Conservation (phyloP, 2,888 invertebrate genomes). For the Nomada ruficornis region DNA sequence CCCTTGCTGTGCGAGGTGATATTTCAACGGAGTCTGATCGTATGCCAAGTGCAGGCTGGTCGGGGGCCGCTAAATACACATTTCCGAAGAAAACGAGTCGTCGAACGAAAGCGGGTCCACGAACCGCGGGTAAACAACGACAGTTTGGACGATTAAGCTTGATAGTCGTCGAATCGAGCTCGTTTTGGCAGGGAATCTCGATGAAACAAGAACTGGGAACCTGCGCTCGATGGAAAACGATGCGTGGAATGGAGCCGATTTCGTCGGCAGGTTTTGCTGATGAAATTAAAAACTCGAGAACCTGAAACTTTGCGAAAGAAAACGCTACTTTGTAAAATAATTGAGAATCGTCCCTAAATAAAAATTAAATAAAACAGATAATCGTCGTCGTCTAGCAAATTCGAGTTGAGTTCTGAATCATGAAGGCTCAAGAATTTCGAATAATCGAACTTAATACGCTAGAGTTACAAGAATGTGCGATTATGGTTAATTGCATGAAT, state of each 20-base stretch:
- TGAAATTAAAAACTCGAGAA: no score
- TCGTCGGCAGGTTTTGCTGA: background rate
- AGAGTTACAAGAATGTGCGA: background rate
- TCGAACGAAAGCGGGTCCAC: background rate
- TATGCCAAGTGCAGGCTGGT: slow-evolving; percentile 21
- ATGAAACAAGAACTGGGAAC: background rate
- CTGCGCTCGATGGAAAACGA: background rate
- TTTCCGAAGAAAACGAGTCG: slow-evolving; percentile 4
- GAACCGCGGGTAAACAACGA: slow-evolving; percentile 8
- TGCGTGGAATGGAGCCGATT: background rate
- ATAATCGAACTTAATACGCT: background rate
- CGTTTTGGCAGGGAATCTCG: background rate
- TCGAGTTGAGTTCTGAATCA: no score
- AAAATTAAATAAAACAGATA: no score
- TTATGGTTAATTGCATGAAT: slow-evolving; percentile 1
- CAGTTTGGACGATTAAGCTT: background rate
- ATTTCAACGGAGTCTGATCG: slow-evolving; percentile 40
- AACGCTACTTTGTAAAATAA: no score
- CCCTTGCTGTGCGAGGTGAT: slow-evolving; percentile 15
- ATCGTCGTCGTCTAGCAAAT: no score
- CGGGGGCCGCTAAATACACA: background rate
- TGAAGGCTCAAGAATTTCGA: no score
- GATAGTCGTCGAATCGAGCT: background rate
- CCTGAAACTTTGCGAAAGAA: background rate
- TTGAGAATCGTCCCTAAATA: no score